Evolutionary conservation across 2,888 invertebrate species (phyloP).

Genomic region (Geotrupes spiniger): DNA sequence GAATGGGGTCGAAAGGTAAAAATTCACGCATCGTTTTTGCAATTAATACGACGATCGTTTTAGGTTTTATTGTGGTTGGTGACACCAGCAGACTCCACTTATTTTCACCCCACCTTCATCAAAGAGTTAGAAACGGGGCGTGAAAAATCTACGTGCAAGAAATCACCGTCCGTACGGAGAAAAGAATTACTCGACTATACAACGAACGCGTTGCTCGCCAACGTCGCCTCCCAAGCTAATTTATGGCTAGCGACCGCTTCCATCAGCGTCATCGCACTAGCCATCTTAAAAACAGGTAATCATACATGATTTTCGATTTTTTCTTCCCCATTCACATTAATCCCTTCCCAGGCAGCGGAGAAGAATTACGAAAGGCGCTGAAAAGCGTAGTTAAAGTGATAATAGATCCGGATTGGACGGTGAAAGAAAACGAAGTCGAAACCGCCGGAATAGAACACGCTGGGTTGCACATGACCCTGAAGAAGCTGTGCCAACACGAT

Average conservation of each 20-base stretch:
- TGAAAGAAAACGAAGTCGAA: constrained; percentile 52
- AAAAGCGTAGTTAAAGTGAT: constrained; percentile 51
- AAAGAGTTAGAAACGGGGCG: constrained; percentile 73
- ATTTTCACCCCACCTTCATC: constrained; percentile 80
- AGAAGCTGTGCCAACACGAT: constrained; percentile 69
- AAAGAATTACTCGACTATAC: constrained; percentile 60
- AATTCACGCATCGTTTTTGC: not conserved
- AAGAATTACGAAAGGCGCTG: constrained; percentile 47
- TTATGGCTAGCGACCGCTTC: constrained; percentile 69
- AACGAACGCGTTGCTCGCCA: constrained; percentile 35
- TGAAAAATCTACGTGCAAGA: constrained; percentile 69
- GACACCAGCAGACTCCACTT: constrained; percentile 73
- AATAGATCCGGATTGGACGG: constrained; percentile 55
- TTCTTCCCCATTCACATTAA: not conserved
- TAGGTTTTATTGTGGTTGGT: constrained; percentile 79
- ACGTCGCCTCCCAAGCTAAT: constrained; percentile 53
- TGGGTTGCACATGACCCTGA: constrained; percentile 73
- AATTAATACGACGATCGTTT: constrained; percentile 23
- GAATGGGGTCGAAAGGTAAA: constrained; percentile 81
- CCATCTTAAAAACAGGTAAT: constrained; percentile 65
- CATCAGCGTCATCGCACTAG: constrained; percentile 66
- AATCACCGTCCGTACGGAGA: constrained; percentile 63
- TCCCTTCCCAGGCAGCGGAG: constrained; percentile 33
- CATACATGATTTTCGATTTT: not conserved
- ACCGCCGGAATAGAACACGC: constrained; percentile 66